These are phyloP conservation scores for Scomber colias DNA, from an alignment of 2,113 vertebrate species.

Conservation along the genomic window DNA sequence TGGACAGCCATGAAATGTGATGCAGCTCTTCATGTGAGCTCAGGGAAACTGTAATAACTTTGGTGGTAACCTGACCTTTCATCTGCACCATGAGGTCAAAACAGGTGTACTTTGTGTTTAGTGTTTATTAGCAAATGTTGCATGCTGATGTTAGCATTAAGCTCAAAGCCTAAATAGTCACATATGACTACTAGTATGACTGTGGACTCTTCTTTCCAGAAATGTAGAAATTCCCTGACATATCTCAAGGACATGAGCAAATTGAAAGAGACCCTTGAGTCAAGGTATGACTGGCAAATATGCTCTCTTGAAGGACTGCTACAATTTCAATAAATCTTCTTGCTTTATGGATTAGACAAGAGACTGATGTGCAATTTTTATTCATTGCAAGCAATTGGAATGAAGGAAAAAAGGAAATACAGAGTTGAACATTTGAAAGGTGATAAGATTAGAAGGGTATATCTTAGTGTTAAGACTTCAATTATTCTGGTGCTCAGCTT, in stretches of 20 bases:
- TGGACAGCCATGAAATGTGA: no score
- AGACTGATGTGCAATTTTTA: slow-evolving; percentile 40
- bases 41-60: neutral
- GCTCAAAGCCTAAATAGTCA: neutral
- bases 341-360: slow-evolving; percentile 14
- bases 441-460: slow-evolving; percentile 37
- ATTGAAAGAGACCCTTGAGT: neutral
- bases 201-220: neutral
- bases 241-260: neutral
- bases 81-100: neutral
- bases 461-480: neutral
- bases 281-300: slow-evolving; percentile 17
- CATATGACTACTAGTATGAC: neutral
- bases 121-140: neutral
- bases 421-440: slow-evolving; percentile 2
- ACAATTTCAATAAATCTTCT: slow-evolving; percentile 30
- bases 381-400: slow-evolving; percentile 44
- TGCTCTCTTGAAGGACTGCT: slow-evolving; percentile 11
- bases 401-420: no score
- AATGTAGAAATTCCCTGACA: neutral
- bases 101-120: neutral
- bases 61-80: neutral
- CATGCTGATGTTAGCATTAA: neutral
- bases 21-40: no score
- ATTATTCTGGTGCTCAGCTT: slow-evolving; percentile 8